phyloP scores from a whole-genome alignment of 2,113 vertebrate species.

The Furnarius figulus region DNA sequence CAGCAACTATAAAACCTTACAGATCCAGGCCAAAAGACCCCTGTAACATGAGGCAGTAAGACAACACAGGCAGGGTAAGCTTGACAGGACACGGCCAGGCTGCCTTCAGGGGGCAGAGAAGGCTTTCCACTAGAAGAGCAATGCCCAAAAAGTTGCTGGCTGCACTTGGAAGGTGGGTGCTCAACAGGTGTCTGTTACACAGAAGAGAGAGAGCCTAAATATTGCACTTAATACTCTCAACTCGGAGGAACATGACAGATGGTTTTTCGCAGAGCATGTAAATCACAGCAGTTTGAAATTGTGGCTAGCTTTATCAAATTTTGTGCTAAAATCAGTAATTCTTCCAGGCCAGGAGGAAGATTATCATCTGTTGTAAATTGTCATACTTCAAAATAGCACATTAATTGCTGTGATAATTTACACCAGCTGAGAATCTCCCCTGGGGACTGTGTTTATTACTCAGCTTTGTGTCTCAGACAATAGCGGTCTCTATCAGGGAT shows the following conservation, averaged over 20 bases:
- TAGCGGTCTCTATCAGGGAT: neutral
- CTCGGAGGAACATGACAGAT: neutral
- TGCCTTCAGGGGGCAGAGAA: fast-evolving
- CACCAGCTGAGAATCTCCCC: conserved; percentile 40
- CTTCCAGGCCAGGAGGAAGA: conserved; percentile 49
- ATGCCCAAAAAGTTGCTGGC: neutral
- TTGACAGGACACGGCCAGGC: neutral
- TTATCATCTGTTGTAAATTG: conserved; percentile 56
- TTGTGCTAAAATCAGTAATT: neutral
- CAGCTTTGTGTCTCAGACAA: conserved; percentile 47
- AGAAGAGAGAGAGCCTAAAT: neutral
- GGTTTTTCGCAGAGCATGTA: neutral
- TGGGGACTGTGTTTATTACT: conserved; percentile 11
- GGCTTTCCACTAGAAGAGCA: fast-evolving
- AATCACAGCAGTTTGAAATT: neutral
- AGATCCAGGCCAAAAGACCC: neutral
- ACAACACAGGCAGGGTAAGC: fast-evolving
- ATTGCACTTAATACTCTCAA: neutral
- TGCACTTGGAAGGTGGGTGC: neutral
- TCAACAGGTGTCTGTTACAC: neutral
- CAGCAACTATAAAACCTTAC: neutral
- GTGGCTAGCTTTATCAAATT: neutral
- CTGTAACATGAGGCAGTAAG: fast-evolving
- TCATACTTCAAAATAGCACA: conserved; percentile 46
- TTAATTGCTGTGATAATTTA: conserved; percentile 63